Evolutionary conservation across 2,113 vertebrate species (phyloP).

Genomic region (Lepus timidus): DNA sequence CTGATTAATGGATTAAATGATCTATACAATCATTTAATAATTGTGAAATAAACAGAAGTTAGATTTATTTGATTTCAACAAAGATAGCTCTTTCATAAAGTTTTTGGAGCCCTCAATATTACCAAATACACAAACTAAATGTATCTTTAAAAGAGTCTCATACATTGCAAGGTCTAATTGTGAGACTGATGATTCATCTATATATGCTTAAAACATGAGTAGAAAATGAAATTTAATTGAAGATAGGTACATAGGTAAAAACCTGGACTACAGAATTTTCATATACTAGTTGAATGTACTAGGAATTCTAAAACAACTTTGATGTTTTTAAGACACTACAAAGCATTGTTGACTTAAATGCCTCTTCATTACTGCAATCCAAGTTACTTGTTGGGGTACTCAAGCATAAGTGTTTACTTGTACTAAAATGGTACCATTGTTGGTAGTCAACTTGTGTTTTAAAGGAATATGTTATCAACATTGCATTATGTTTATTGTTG

Average conservation of each 20-base stretch:
- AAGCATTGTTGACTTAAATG: slow-evolving; percentile 72
- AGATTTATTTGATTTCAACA: background rate
- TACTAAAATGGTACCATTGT: slow-evolving; percentile 75
- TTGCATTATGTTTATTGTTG: slow-evolving; percentile 85
- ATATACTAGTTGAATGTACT: background rate
- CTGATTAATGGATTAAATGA: background rate
- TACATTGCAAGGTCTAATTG: background rate
- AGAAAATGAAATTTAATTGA: slow-evolving; percentile 41
- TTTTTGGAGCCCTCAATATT: background rate
- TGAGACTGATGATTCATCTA: slow-evolving; percentile 4
- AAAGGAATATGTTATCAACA: slow-evolving; percentile 83
- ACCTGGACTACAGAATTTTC: background rate
- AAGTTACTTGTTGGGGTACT: slow-evolving; percentile 71
- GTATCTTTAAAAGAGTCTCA: background rate
- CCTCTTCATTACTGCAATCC: slow-evolving; percentile 69
- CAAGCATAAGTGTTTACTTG: slow-evolving; percentile 75
- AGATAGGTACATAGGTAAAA: background rate
- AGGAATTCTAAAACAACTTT: background rate
- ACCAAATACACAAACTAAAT: background rate
- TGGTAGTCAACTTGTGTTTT: slow-evolving; percentile 82
- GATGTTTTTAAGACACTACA: slow-evolving; percentile 44
- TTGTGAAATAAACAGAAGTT: background rate
- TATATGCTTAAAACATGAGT: background rate
- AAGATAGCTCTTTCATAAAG: background rate
- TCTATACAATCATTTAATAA: background rate